Percentiles rank a stretch among this genome's conserved stretches.
Evolutionary conservation across 2,797 vertebrate species (phyloP).

Genomic region (Moxostoma hubbsi): DNA sequence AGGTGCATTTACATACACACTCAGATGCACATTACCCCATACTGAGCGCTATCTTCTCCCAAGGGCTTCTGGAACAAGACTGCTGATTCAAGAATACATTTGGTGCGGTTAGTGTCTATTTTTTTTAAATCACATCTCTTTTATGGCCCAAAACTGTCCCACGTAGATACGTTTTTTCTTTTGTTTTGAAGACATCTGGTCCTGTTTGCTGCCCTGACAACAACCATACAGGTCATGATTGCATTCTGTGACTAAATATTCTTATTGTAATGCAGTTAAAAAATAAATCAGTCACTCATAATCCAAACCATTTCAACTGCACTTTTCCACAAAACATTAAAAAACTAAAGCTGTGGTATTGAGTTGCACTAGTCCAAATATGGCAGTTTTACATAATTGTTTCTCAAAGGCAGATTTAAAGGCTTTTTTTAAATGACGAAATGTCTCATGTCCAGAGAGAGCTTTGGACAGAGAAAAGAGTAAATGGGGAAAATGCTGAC

Average conservation of each 20-base stretch:
- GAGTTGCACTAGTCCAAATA: too few species aligned
- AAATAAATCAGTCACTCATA: not conserved
- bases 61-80: constrained; percentile 25
- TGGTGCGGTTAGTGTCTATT: not conserved
- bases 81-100: constrained; percentile 29
- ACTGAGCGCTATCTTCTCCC: constrained; percentile 41
- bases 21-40: constrained; percentile 56
- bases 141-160: not conserved
- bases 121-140: not conserved
- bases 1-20: constrained; percentile 64
- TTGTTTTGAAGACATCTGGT: constrained; percentile 66
- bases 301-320: constrained; percentile 7
- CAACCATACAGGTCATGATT: constrained; percentile 69
- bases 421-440: too few species aligned
- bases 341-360: not conserved
- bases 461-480: too few species aligned
- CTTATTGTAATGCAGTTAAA: not conserved
- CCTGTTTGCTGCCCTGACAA: constrained; percentile 63
- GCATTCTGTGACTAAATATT: constrained; percentile 52
- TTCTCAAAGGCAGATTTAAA: too few species aligned
- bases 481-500: too few species aligned
- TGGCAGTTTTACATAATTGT: too few species aligned
- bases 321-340: not conserved
- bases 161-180: not conserved
- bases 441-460: too few species aligned